These are phyloP conservation scores for Laspeyria flexula DNA, from an alignment of 2,888 invertebrate genomes.

Conservation along the genomic window DNA sequence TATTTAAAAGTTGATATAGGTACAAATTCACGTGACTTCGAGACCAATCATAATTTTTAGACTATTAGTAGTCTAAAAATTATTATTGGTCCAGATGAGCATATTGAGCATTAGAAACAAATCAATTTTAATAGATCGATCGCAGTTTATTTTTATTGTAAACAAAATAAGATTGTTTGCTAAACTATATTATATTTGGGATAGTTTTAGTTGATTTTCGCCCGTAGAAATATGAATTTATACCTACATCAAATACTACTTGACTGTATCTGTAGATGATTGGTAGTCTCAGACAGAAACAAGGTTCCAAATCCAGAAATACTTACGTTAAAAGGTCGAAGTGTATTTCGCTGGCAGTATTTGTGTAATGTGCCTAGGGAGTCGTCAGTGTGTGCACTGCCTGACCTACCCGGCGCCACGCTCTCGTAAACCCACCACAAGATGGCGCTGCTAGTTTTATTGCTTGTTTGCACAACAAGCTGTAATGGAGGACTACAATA, in stretches of 20 bases:
- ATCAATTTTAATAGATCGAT: too few relatives aligned
- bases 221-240: not conserved
- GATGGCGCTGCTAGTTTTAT: constrained; percentile 79
- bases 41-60: too few relatives aligned
- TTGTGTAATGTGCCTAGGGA: not conserved
- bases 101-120: too few relatives aligned
- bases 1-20: too few relatives aligned
- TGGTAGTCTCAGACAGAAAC: not conserved
- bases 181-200: too few relatives aligned
- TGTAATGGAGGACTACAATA: constrained; percentile 82
- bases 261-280: not conserved
- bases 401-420: constrained; percentile 55
- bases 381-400: constrained; percentile 11
- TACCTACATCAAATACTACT: not conserved
- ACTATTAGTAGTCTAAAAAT: too few relatives aligned
- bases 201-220: not conserved
- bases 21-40: too few relatives aligned
- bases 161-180: too few relatives aligned
- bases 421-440: constrained; percentile 71
- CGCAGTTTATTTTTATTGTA: too few relatives aligned
- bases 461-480: constrained; percentile 79
- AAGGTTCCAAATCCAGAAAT: constrained; percentile 1
- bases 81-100: too few relatives aligned
- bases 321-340: not conserved
- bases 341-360: not conserved